Conservation (phyloP, 2,888 invertebrate species). For the Acronicta psi region DNA sequence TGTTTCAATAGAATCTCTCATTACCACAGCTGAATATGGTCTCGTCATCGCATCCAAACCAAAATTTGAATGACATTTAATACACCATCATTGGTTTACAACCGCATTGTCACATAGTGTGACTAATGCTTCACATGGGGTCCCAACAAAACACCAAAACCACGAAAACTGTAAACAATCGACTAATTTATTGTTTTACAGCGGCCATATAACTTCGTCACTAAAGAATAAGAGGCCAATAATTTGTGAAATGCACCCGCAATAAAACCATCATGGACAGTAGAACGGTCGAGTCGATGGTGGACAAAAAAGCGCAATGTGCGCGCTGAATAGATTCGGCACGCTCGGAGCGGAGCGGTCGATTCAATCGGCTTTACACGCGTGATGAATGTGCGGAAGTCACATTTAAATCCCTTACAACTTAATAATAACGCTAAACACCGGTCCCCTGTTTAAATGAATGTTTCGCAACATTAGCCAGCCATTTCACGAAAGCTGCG, state of each 20-base stretch:
- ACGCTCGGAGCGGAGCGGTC: constrained; percentile 71
- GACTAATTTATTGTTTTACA: constrained; percentile 86
- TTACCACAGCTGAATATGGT: constrained; percentile 62
- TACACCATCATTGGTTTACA: constrained; percentile 77
- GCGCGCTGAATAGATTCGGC: constrained; percentile 77
- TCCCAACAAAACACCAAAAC: constrained; percentile 68
- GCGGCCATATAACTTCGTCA: constrained; percentile 82
- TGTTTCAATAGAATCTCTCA: constrained; percentile 71
- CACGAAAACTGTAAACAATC: constrained; percentile 83
- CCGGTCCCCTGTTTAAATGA: constrained; percentile 81
- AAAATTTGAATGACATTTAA: constrained; percentile 70
- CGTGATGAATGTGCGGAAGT: constrained; percentile 85
- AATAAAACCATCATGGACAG: constrained; percentile 86
- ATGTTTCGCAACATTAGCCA: constrained; percentile 84
- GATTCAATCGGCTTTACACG: constrained; percentile 67
- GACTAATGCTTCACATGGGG: constrained; percentile 79
- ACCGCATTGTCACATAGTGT: constrained; percentile 63
- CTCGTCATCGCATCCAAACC: constrained; percentile 72
- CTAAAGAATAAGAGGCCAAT: constrained; percentile 76
- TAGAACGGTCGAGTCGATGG: constrained; percentile 49
- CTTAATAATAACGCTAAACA: constrained; percentile 86
- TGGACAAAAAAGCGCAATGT: constrained; percentile 69
- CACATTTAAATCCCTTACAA: constrained; percentile 80
- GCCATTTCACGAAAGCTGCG: constrained; percentile 81
- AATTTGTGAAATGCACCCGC: constrained; percentile 79